Evolutionary conservation across 2,888 invertebrate genomes (phyloP).

Genomic region (Amaurobius ferox): DNA sequence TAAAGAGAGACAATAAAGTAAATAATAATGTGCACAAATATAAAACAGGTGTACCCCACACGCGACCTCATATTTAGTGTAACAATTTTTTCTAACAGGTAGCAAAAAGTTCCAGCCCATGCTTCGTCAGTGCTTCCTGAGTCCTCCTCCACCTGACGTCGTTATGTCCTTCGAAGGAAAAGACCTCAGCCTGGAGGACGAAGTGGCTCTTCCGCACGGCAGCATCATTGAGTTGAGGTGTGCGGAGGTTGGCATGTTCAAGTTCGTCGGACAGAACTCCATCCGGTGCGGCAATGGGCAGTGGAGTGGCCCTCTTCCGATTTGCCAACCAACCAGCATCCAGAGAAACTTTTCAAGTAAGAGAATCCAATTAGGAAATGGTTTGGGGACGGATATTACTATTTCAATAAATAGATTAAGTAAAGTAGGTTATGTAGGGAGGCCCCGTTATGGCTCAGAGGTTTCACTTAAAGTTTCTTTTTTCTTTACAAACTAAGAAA

Average conservation of each 20-base stretch:
- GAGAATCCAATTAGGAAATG: too few relatives aligned
- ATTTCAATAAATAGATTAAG: too few relatives aligned
- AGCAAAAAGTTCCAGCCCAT: slow-evolving; percentile 86
- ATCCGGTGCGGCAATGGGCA: slow-evolving; percentile 88
- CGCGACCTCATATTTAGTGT: background rate
- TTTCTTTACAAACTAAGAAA: too few relatives aligned
- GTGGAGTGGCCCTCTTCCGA: slow-evolving; percentile 87
- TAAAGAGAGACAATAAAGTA: too few relatives aligned
- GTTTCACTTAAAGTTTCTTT: too few relatives aligned
- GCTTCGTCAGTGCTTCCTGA: slow-evolving; percentile 85
- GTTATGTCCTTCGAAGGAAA: slow-evolving; percentile 86
- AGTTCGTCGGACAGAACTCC: slow-evolving; percentile 86
- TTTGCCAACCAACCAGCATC: slow-evolving; percentile 90
- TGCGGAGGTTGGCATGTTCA: slow-evolving; percentile 88
- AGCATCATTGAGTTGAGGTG: slow-evolving; percentile 87
- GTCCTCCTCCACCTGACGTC: slow-evolving; percentile 84
- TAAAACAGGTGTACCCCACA: background rate
- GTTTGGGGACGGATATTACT: too few relatives aligned
- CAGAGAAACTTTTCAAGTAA: slow-evolving; percentile 90
- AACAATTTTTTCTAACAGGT: slow-evolving; percentile 80
- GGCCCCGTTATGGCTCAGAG: too few relatives aligned
- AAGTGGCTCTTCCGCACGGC: slow-evolving; percentile 84
- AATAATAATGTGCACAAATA: background rate
- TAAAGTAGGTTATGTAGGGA: too few relatives aligned
- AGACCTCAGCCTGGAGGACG: slow-evolving; percentile 85